phyloP scores from a whole-genome alignment of 2,888 invertebrate species.

The Eretmocerus hayati region DNA sequence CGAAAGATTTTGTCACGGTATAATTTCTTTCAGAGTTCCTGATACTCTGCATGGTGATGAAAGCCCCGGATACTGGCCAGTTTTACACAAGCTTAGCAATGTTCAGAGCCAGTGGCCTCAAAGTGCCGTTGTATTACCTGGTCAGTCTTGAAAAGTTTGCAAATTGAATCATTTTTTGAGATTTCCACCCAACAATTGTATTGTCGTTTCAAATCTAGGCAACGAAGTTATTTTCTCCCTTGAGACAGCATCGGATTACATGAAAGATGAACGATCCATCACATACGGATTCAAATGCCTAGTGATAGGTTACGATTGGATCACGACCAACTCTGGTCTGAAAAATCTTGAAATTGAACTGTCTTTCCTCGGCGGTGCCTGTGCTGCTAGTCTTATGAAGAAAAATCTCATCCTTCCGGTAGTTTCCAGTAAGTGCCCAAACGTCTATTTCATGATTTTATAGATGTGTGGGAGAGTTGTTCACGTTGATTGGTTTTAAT shows the following conservation, averaged over 20 bases:
- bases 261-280: constrained; percentile 78
- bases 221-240: constrained; percentile 91
- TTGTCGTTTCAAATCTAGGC: constrained; percentile 47
- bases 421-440: constrained; percentile 48
- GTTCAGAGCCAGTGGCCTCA: constrained; percentile 75
- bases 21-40: too few relatives aligned
- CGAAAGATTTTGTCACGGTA: constrained; percentile 15
- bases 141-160: constrained; percentile 35
- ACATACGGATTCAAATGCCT: constrained; percentile 76
- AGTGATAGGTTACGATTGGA: constrained; percentile 77
- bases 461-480: background rate
- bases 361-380: constrained; percentile 83
- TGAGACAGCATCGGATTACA: constrained; percentile 92
- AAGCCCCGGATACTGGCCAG: constrained; percentile 55
- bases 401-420: constrained; percentile 66
- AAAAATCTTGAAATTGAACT: constrained; percentile 83
- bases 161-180: background rate
- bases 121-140: constrained; percentile 74
- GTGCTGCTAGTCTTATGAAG: constrained; percentile 82
- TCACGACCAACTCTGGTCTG: constrained; percentile 51
- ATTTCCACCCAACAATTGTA: too few relatives aligned
- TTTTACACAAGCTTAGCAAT: constrained; percentile 60
- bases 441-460: background rate
- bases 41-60: too few relatives aligned
- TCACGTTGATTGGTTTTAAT: background rate